Evolutionary conservation across 2,888 invertebrate species (phyloP).

Genomic region (Lacanobia oleracea): DNA sequence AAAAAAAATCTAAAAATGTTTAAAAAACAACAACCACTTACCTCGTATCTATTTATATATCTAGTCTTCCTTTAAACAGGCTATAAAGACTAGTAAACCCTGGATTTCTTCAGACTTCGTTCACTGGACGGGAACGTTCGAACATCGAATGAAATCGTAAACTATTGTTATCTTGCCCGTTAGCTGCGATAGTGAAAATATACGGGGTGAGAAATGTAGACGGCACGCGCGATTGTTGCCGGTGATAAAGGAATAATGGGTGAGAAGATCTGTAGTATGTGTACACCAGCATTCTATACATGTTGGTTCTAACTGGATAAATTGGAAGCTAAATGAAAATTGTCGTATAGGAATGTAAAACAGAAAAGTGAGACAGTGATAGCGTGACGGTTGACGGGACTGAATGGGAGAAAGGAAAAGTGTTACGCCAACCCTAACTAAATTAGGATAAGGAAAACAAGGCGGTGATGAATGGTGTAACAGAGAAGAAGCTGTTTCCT

Average conservation of each 20-base stretch:
- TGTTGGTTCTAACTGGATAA: neutral
- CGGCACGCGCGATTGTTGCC: conserved; percentile 2
- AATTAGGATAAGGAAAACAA: too few species aligned
- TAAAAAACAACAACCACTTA: conserved; percentile 20
- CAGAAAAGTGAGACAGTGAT: too few species aligned
- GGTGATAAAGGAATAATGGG: conserved; percentile 14
- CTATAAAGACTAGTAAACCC: conserved; percentile 12
- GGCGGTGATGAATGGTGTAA: too few species aligned
- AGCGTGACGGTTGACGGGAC: too few species aligned
- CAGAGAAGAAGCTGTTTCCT: too few species aligned
- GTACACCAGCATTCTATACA: neutral
- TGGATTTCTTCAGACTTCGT: conserved; percentile 32
- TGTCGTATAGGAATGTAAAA: neutral
- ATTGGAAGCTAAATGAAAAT: neutral
- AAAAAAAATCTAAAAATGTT: conserved; percentile 2
- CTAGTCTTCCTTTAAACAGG: conserved; percentile 10
- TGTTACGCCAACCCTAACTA: too few species aligned
- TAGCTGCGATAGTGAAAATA: conserved; percentile 29
- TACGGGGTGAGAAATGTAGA: conserved; percentile 19
- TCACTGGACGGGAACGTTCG: conserved; percentile 11
- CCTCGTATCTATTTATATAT: conserved; percentile 16
- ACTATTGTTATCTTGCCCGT: conserved; percentile 57
- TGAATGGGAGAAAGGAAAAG: too few species aligned
- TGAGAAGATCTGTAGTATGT: neutral
- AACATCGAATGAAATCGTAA: conserved; percentile 47